Conservation (phyloP, 37 sponge, comb jelly and placozoan genomes). For the Spongia lamella region DNA sequence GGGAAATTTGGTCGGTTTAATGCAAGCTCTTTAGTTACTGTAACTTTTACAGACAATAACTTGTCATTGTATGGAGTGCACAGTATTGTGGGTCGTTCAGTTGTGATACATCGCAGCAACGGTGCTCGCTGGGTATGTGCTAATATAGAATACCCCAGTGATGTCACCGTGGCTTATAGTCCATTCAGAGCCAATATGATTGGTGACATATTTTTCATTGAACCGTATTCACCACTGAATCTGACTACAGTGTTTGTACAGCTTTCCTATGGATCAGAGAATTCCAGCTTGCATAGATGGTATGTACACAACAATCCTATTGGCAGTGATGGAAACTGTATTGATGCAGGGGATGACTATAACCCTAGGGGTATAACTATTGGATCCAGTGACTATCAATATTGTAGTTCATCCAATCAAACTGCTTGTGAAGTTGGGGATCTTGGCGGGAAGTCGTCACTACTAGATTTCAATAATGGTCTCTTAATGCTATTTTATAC, state of each 20-base stretch:
- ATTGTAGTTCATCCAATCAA: conserved; percentile 31
- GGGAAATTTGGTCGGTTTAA: conserved; percentile 51
- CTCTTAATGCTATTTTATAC: conserved; percentile 30
- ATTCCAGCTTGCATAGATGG: conserved; percentile 55
- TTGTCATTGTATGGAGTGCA: conserved; percentile 44
- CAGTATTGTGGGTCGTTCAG: conserved; percentile 67
- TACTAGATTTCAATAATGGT: conserved; percentile 25
- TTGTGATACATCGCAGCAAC: conserved; percentile 49
- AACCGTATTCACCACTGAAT: not conserved
- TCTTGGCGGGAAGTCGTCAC: conserved; percentile 47
- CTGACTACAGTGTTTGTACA: conserved; percentile 37
- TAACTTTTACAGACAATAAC: conserved; percentile 21
- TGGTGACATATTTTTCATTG: conserved; percentile 55
- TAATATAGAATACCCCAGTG: conserved; percentile 57
- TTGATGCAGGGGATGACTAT: conserved; percentile 20
- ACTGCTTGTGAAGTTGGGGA: conserved; percentile 67
- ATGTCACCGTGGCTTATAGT: conserved; percentile 3
- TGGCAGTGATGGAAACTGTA: conserved; percentile 6
- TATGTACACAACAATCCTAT: conserved; percentile 46
- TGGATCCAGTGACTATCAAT: not conserved
- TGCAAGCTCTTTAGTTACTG: too few species aligned
- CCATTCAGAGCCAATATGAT: conserved; percentile 49
- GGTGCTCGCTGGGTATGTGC: conserved; percentile 57
- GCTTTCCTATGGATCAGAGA: conserved; percentile 6
- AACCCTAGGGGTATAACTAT: conserved; percentile 34